Percentiles rank a stretch among this genome's conserved stretches.
phyloP scores from a whole-genome alignment of 2,888 invertebrate species.

The Cynaeus angustus region DNA sequence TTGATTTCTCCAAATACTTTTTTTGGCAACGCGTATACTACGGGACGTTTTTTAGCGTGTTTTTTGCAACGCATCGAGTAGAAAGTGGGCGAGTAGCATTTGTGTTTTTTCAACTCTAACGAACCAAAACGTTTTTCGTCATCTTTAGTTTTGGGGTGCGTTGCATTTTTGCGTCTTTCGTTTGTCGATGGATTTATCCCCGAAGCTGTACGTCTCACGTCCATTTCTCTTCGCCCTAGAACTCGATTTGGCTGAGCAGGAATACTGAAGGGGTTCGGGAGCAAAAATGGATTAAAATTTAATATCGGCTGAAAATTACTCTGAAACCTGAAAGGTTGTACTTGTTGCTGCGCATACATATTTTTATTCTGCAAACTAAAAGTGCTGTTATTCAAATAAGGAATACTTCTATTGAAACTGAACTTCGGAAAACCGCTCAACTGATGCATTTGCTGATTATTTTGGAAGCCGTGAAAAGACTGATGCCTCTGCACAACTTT shows the following conservation, averaged over 20 bases:
- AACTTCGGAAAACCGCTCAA: constrained; percentile 43
- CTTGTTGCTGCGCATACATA: constrained; percentile 25
- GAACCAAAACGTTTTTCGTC: constrained; percentile 66
- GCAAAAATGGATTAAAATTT: constrained; percentile 54
- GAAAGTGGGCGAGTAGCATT: constrained; percentile 71
- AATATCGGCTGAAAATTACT: constrained; percentile 48
- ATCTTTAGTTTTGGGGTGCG: constrained; percentile 21
- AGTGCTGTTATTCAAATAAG: constrained; percentile 45
- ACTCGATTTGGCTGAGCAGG: constrained; percentile 54
- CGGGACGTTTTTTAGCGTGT: constrained; percentile 68
- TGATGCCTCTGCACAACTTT: constrained; percentile 65
- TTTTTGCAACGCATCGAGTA: constrained; percentile 71
- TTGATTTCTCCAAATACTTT: constrained; percentile 59
- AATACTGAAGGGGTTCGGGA: constrained; percentile 54
- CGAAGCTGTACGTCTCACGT: constrained; percentile 64
- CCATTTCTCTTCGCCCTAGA: constrained; percentile 63
- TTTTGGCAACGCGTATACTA: constrained; percentile 68
- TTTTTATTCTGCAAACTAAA: constrained; percentile 11
- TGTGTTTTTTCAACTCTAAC: constrained; percentile 68
- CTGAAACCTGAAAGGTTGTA: constrained; percentile 22
- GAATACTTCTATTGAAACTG: constrained; percentile 50
- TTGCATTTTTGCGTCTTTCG: constrained; percentile 31
- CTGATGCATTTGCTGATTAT: constrained; percentile 42
- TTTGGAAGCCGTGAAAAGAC: constrained; percentile 69
- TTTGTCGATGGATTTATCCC: constrained; percentile 57